phyloP scores from a whole-genome alignment of 2,797 vertebrate species.

The Momotus momota region DNA sequence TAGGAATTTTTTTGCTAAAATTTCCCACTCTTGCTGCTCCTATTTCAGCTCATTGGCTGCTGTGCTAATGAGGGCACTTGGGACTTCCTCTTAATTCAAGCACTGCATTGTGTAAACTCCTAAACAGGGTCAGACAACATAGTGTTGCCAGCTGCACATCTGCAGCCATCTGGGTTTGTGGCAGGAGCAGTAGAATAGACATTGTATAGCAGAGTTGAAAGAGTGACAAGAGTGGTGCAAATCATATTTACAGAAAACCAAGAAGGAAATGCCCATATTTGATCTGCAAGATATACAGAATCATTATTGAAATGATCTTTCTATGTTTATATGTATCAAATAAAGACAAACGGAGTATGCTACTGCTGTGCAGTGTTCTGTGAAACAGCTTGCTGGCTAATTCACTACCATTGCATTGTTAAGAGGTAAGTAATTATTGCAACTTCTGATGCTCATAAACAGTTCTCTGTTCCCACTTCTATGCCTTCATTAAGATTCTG shows the following conservation, averaged over 20 bases:
- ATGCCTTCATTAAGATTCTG: not conserved
- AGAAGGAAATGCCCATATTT: not conserved
- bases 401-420: not conserved
- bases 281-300: not conserved
- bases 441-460: not conserved
- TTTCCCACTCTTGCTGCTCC: slow-evolving; percentile 46
- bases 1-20: slow-evolving; percentile 54
- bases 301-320: not conserved
- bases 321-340: not conserved
- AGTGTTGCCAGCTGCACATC: slow-evolving; percentile 68
- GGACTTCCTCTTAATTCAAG: slow-evolving; percentile 68
- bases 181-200: slow-evolving; percentile 52
- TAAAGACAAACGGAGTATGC: not conserved
- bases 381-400: not conserved
- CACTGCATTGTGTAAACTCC: slow-evolving; percentile 63
- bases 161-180: slow-evolving; percentile 64
- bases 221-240: not conserved
- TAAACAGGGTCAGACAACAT: slow-evolving; percentile 65
- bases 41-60: slow-evolving; percentile 57
- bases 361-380: not conserved
- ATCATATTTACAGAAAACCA: slow-evolving; percentile 33
- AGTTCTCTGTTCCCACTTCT: not conserved
- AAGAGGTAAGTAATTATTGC: not conserved
- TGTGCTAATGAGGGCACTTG: slow-evolving; percentile 50
- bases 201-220: slow-evolving; percentile 20